Conservation (phyloP, 1,140 invertebrate genomes). For the Drosophila busckii region DNA sequence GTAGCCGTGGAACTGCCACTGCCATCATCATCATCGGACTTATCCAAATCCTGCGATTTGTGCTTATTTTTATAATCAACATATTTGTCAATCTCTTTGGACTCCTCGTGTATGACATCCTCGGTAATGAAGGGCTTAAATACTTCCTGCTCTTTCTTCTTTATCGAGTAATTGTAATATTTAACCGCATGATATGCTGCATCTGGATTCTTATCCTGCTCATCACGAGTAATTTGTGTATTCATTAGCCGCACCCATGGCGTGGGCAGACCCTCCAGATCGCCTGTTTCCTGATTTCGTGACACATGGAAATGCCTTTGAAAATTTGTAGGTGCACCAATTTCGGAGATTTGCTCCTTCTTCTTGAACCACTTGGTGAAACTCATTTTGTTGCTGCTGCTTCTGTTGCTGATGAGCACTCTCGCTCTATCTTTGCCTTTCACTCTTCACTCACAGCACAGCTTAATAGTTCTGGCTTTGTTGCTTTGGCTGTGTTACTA, state of each 20-base stretch:
- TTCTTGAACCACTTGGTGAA: constrained; percentile 70
- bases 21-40: constrained; percentile 61
- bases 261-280: constrained; percentile 87
- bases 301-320: constrained; percentile 90
- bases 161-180: constrained; percentile 93
- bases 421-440: neutral
- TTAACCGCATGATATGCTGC: constrained; percentile 92
- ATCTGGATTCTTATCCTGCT: constrained; percentile 94
- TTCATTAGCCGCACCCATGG: constrained; percentile 90
- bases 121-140: constrained; percentile 90
- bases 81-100: constrained; percentile 87
- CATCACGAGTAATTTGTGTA: constrained; percentile 91
- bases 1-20: constrained; percentile 49
- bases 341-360: constrained; percentile 81
- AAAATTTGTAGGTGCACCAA: constrained; percentile 87
- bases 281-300: constrained; percentile 87
- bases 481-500: neutral
- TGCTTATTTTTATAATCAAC: constrained; percentile 84
- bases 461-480: constrained; percentile 1
- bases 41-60: constrained; percentile 80
- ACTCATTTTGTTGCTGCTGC: constrained; percentile 47
- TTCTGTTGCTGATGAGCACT: constrained; percentile 12
- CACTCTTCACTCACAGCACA: neutral
- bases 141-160: constrained; percentile 84
- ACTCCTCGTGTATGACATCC: constrained; percentile 87